phyloP scores from a whole-genome alignment of 2,888 invertebrate species.

The Acholoe squamosa region DNA sequence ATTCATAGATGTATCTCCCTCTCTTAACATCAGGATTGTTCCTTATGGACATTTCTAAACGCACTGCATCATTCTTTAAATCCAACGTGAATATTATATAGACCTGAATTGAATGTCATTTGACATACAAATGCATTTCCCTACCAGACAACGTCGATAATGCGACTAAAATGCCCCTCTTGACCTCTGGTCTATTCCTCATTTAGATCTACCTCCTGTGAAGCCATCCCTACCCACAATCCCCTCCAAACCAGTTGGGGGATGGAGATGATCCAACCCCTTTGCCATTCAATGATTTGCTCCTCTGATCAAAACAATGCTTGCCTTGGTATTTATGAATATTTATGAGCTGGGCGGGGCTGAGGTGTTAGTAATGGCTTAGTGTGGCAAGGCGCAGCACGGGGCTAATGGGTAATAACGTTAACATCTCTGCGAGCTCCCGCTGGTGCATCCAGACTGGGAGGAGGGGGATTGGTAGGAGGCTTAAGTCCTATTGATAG shows the following conservation, averaged over 20 bases:
- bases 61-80: too few species aligned
- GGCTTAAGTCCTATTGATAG: neutral
- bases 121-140: too few species aligned
- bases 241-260: neutral
- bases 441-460: neutral
- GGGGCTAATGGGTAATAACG: conserved; percentile 40
- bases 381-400: neutral
- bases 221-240: neutral
- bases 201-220: neutral
- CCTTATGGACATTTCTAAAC: too few species aligned
- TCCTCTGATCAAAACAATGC: conserved; percentile 33
- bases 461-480: neutral
- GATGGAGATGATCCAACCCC: neutral
- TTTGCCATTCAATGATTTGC: conserved; percentile 9
- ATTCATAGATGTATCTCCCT: too few species aligned
- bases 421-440: neutral
- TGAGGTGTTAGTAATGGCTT: conserved; percentile 27
- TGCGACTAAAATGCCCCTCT: neutral
- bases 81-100: too few species aligned
- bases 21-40: too few species aligned
- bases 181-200: neutral
- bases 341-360: conserved; percentile 43
- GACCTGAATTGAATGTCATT: too few species aligned
- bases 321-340: neutral
- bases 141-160: neutral